Evolutionary conservation across 2,113 vertebrate genomes (phyloP), one percentile per base, ranked within the genome.

Genomic region (Clarias batrachus): DNA sequence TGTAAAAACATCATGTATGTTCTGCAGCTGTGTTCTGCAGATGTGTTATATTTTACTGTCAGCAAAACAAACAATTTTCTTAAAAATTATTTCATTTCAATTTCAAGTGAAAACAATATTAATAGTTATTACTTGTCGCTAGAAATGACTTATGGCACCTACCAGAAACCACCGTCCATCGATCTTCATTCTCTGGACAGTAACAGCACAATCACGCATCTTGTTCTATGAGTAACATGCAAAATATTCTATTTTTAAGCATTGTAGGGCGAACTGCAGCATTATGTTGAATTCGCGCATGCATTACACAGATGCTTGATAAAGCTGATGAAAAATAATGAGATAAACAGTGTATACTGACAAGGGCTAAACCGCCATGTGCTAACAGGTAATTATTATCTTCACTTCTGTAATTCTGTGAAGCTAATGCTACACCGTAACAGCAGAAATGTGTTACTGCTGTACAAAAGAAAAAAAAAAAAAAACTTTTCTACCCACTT

Each of bases 101-200:
- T 48, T 48, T 48, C 7, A 62, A 56, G 16, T 52, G 62, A 76
- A 74, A 73, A 41, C 19, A 56, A 76, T 62, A 37, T 77, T 65
- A 30, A 13, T 56, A 30, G 59, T 57, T 81, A 85, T 21, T 1
- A 52, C 30, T 68, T n/a, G 19, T 63, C 33, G 63, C 60, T 57
- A 87, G 81, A 80, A 77, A 85, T 54, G 48, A 48, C 1, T 25
- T 25, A 74, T 5, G 52, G 17, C 59, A 92, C 96, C 95, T 93
- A 97, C 96, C 96, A 97, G 88, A 87, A 97, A 90, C 82, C 30
- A 92, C 37, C 88, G 92, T 89, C 97, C 96, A 74, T 92, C 93
- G 33, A 97, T 95, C 17, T 85, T 88, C 81, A 95, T 87, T 90
- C 90, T 95, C 89, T 91, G 93, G 14, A 95, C 89, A 0, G 92